Evolutionary conservation across 1,140 invertebrate species (phyloP).

Genomic region (Orchesella cincta): DNA sequence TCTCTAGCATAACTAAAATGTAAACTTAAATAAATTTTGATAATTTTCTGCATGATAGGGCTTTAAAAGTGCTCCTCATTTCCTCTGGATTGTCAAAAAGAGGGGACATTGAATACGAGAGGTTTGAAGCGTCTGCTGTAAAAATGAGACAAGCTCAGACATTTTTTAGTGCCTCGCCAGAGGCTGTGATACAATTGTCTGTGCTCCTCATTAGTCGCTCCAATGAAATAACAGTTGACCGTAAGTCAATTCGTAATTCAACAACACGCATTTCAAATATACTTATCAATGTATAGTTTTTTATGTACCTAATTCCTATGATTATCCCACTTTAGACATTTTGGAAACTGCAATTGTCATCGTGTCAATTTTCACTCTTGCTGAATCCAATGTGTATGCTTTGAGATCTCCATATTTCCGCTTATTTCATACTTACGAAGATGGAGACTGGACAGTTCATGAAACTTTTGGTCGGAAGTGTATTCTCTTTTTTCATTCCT

Average conservation of each 20-base stretch:
- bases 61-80: constrained; percentile 38
- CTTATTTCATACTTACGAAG: constrained; percentile 41
- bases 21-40: not conserved
- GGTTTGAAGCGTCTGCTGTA: constrained; percentile 48
- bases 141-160: constrained; percentile 45
- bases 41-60: constrained; percentile 40
- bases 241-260: not conserved
- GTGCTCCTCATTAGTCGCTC: constrained; percentile 36
- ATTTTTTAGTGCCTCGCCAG: constrained; percentile 47
- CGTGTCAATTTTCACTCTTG: constrained; percentile 35
- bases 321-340: constrained; percentile 36
- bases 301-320: too few relatives aligned
- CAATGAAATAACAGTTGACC: not conserved
- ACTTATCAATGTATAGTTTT: not conserved
- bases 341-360: constrained; percentile 47
- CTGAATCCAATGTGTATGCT: constrained; percentile 45
- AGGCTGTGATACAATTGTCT: constrained; percentile 47
- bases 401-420: constrained; percentile 44
- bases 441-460: constrained; percentile 42
- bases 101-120: constrained; percentile 37
- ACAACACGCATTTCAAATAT: not conserved
- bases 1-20: not conserved
- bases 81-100: constrained; percentile 35
- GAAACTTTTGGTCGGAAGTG: constrained; percentile 40
- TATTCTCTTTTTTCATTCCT: constrained; percentile 45